phyloP scores from a whole-genome alignment of 1,140 invertebrate species.

The Leptinotarsa undecemlineata region DNA sequence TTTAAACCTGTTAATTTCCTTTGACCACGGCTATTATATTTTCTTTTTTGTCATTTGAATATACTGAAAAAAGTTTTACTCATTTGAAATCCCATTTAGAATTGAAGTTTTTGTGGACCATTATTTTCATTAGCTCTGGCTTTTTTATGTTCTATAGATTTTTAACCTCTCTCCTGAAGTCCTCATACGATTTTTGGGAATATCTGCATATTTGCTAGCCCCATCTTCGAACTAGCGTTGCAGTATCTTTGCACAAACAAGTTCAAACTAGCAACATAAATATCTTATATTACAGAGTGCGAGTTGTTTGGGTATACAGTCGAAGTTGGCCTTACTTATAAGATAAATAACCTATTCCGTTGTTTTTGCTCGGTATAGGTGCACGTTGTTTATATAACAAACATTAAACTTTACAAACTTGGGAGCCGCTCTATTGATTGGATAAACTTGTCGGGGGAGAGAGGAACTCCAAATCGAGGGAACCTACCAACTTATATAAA shows the following conservation, averaged over 20 bases:
- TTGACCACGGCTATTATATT: too few relatives aligned
- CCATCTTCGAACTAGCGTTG: not conserved
- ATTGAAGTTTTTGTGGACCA: too few relatives aligned
- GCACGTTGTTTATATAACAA: slow-evolving; percentile 54
- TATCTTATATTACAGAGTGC: slow-evolving; percentile 37
- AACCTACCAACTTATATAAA: slow-evolving; percentile 51
- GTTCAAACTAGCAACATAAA: slow-evolving; percentile 37
- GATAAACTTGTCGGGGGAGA: slow-evolving; percentile 46
- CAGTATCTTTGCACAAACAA: slow-evolving; percentile 31
- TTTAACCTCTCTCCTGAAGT: not conserved
- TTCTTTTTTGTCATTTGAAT: too few relatives aligned
- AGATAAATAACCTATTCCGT: slow-evolving; percentile 48
- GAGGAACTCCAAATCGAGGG: slow-evolving; percentile 42
- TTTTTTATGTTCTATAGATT: too few relatives aligned
- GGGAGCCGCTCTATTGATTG: slow-evolving; percentile 49
- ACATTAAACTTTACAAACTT: slow-evolving; percentile 52
- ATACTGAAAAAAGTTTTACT: too few relatives aligned
- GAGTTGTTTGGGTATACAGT: slow-evolving; percentile 36
- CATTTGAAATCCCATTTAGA: too few relatives aligned
- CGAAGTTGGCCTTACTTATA: slow-evolving; percentile 43
- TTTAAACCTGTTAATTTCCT: too few relatives aligned
- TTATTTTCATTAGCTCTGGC: too few relatives aligned
- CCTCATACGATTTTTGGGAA: not conserved
- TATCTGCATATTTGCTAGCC: not conserved
- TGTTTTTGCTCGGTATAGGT: slow-evolving; percentile 48